phyloP scores from a whole-genome alignment of 2,797 vertebrate species.

The Phataginus tetradactyla region DNA sequence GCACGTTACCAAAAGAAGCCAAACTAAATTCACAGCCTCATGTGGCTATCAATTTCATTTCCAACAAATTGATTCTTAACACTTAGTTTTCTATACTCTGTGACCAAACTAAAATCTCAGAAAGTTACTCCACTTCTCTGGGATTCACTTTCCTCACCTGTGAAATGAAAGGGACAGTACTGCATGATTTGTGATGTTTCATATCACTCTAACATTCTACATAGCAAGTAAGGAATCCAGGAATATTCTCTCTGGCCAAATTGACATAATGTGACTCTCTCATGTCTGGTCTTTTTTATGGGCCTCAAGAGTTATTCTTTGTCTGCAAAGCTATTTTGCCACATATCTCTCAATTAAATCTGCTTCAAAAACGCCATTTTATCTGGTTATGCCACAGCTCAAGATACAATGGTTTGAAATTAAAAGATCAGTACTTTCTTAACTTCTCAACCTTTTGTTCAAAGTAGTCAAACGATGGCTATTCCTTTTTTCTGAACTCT shows the following conservation, averaged over 20 bases:
- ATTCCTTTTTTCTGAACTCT: not conserved
- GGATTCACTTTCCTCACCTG: not conserved
- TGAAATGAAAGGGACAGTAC: not conserved
- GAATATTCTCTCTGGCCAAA: not conserved
- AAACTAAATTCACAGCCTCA: not conserved
- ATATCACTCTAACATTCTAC: not conserved
- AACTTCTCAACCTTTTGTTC: not conserved
- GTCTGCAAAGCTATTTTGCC: not conserved
- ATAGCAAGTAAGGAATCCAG: not conserved
- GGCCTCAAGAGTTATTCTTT: slow-evolving; percentile 13
- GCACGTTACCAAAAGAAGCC: slow-evolving; percentile 23
- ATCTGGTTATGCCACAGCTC: not conserved
- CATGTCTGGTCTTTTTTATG: not conserved
- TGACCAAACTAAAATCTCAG: slow-evolving; percentile 35
- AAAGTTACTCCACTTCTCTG: slow-evolving; percentile 6
- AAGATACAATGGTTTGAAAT: not conserved
- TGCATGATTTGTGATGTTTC: slow-evolving; percentile 14
- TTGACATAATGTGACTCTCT: not conserved
- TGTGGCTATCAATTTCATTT: not conserved
- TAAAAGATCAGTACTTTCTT: not conserved
- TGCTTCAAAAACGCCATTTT: slow-evolving; percentile 41
- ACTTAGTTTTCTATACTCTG: not conserved
- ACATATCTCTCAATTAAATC: slow-evolving; percentile 13
- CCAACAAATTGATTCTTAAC: not conserved
- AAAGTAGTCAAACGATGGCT: not conserved